Conservation (phyloP, 2,113 vertebrate genomes). For the Globicephala melas region DNA sequence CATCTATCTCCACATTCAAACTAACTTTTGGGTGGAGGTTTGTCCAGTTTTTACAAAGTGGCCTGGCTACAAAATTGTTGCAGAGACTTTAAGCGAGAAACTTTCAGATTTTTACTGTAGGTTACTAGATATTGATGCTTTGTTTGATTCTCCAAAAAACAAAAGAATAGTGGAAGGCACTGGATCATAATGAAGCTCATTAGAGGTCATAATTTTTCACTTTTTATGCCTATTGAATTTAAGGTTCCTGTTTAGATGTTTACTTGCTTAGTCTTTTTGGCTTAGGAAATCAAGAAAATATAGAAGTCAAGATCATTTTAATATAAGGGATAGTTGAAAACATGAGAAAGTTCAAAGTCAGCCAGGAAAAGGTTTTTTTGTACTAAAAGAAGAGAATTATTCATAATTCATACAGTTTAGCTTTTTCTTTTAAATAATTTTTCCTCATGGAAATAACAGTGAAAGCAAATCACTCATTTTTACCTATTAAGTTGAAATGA, state of each 20-base stretch:
- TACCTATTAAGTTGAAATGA: background rate
- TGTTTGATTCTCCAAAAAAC: background rate
- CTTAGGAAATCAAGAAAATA: background rate
- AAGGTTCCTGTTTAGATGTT: background rate
- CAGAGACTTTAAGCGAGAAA: background rate
- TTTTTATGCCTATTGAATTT: background rate
- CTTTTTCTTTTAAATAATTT: background rate
- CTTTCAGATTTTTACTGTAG: background rate
- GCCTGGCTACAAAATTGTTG: background rate
- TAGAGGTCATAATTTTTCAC: background rate
- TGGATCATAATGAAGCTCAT: background rate
- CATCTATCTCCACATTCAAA: accelerated
- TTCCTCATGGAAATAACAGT: background rate
- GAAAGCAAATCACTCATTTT: background rate
- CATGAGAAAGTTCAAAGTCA: background rate
- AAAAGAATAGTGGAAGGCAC: background rate
- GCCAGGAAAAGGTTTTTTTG: background rate
- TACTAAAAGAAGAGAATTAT: background rate
- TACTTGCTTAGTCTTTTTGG: background rate
- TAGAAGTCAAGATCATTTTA: background rate
- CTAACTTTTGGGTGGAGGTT: background rate
- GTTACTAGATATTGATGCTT: background rate
- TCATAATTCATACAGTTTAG: background rate
- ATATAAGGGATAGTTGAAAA: background rate
- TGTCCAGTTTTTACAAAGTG: background rate